These are phyloP conservation scores for Amphimallon solstitiale DNA, from an alignment of 2,888 invertebrate genomes.

Conservation along the genomic window DNA sequence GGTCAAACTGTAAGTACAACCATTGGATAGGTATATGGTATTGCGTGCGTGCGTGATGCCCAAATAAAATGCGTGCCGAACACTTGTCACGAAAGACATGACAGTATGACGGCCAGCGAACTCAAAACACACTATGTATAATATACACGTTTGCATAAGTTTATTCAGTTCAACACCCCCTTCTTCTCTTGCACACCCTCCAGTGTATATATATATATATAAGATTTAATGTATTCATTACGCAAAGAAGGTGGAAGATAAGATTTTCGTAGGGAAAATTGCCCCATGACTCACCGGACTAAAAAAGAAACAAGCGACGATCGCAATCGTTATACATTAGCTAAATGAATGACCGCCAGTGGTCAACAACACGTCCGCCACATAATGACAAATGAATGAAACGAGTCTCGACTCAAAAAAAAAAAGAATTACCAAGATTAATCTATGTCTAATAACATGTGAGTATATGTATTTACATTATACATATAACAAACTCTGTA, in stretches of 20 bases:
- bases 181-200: not conserved
- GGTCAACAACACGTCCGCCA: not conserved
- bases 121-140: slow-evolving; percentile 2
- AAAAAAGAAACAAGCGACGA: slow-evolving; percentile 14
- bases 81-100: slow-evolving; percentile 27
- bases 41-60: slow-evolving; percentile 18
- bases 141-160: not conserved
- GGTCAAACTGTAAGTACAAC: not conserved
- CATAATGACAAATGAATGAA: too few species aligned
- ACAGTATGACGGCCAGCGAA: too few species aligned
- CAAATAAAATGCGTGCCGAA: slow-evolving; percentile 3
- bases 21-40: not conserved
- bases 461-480: too few species aligned
- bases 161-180: not conserved
- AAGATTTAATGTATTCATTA: slow-evolving; percentile 30
- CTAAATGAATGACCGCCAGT: slow-evolving; percentile 15
- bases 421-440: too few species aligned
- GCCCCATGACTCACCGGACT: slow-evolving; percentile 12
- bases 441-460: too few species aligned
- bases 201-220: too few species aligned
- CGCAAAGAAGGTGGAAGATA: slow-evolving; percentile 9
- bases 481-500: too few species aligned
- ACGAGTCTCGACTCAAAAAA: too few species aligned
- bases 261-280: slow-evolving; percentile 8
- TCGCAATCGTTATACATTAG: slow-evolving; percentile 22